Conservation (phyloP, 2,113 vertebrate species). For the Probosciger aterrimus region DNA sequence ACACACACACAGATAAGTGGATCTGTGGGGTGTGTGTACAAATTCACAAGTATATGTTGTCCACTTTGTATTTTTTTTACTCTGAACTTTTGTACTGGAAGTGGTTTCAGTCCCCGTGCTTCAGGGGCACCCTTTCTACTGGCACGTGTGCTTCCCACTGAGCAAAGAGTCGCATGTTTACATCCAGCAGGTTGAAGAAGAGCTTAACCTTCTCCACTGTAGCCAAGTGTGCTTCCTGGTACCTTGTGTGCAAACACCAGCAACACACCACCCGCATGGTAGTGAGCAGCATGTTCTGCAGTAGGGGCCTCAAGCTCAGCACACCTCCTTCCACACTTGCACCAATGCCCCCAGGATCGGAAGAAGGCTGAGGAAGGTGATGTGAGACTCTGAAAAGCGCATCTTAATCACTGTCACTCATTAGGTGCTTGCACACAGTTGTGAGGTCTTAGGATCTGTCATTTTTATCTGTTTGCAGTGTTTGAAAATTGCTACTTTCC, state of each 20-base stretch:
- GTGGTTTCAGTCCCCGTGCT: background rate
- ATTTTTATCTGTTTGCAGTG: background rate
- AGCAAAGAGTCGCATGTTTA: accelerated
- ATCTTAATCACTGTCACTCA: accelerated
- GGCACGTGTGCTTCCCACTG: accelerated
- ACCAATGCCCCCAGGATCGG: accelerated
- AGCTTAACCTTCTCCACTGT: background rate
- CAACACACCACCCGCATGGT: background rate
- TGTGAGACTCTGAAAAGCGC: accelerated
- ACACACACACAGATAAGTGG: accelerated
- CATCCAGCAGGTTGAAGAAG: too few relatives aligned
- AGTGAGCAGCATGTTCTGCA: background rate
- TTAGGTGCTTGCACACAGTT: accelerated
- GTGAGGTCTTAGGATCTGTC: too few relatives aligned
- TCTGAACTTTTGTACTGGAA: background rate
- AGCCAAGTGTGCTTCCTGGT: background rate
- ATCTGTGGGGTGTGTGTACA: accelerated
- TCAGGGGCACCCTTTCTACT: accelerated
- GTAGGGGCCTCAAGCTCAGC: background rate
- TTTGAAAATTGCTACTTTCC: background rate
- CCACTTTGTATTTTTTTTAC: background rate
- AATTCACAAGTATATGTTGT: accelerated
- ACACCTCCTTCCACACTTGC: accelerated
- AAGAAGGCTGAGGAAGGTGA: background rate
- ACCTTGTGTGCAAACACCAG: background rate